Conservation (phyloP, 2,113 vertebrate species). For the Carassius auratus region DNA sequence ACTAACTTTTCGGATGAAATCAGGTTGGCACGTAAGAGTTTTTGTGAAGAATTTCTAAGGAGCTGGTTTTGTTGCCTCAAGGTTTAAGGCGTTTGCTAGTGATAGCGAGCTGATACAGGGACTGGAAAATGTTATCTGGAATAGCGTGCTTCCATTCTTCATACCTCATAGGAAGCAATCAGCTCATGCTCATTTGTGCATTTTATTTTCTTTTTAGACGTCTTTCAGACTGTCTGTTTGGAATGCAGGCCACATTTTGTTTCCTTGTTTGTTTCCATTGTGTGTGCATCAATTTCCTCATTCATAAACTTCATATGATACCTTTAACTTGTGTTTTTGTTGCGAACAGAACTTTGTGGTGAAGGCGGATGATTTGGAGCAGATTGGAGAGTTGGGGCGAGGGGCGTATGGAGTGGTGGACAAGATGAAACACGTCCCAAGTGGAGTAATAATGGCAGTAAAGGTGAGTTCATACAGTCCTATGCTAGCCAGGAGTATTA, state of each 20-base stretch:
- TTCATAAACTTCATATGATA: background rate
- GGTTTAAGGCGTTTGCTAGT: slow-evolving; percentile 37
- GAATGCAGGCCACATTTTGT: background rate
- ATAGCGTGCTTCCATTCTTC: background rate
- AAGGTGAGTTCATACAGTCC: slow-evolving; percentile 80
- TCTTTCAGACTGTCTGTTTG: background rate
- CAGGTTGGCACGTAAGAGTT: slow-evolving; percentile 10
- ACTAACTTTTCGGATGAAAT: slow-evolving; percentile 30
- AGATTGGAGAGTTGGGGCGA: slow-evolving; percentile 90
- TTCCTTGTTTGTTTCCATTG: background rate
- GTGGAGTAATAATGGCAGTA: slow-evolving; percentile 96
- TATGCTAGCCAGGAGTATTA: background rate
- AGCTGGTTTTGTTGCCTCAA: slow-evolving; percentile 7
- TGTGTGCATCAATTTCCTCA: background rate
- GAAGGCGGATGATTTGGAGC: slow-evolving; percentile 97
- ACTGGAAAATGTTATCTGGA: background rate
- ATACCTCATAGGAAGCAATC: background rate
- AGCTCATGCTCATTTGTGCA: background rate
- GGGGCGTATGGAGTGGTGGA: slow-evolving; percentile 98
- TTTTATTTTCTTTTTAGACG: slow-evolving; percentile 1
- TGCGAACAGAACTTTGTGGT: slow-evolving; percentile 91
- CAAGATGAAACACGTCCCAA: slow-evolving; percentile 96
- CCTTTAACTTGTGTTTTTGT: background rate
- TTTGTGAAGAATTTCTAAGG: slow-evolving; percentile 2
- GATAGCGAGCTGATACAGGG: slow-evolving; percentile 20